Evolutionary conservation across 2,113 vertebrate species (phyloP).

Genomic region (Rhagologus leucostigma): DNA sequence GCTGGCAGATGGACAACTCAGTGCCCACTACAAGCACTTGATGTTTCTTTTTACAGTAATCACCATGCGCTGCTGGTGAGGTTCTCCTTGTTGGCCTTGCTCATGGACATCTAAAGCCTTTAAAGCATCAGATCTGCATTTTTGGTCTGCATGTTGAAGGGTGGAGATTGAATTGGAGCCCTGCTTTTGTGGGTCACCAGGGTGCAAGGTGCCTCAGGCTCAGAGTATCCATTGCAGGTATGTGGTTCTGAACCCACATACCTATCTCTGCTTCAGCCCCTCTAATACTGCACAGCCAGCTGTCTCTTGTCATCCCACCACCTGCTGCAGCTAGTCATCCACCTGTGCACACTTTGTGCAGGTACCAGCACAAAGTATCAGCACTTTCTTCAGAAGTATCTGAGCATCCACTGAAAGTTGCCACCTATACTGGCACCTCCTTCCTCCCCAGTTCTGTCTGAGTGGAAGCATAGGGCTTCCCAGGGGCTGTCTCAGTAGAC

Average conservation of each 20-base stretch:
- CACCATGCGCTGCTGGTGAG: background rate
- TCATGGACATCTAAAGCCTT: background rate
- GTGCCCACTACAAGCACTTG: background rate
- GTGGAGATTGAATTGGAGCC: background rate
- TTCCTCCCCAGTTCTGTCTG: background rate
- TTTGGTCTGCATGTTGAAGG: background rate
- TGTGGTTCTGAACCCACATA: background rate
- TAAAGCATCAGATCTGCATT: background rate
- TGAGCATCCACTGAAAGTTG: background rate
- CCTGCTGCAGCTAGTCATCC: background rate
- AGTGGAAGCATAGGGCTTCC: background rate
- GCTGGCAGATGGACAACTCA: background rate
- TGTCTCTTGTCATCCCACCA: background rate
- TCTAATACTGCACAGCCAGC: background rate
- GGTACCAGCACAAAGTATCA: too few relatives aligned
- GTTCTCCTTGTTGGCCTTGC: background rate
- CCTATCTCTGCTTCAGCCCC: background rate
- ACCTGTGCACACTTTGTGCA: background rate
- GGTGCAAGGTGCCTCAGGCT: background rate
- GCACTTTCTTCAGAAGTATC: background rate
- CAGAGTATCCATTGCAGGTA: background rate
- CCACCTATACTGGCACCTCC: background rate
- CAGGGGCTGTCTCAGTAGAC: background rate
- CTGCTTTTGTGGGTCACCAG: background rate
- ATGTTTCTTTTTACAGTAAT: background rate